Percentiles rank a stretch among this genome's conserved stretches.
These are phyloP conservation scores for Theonella swinhoei DNA, from an alignment of 37 sponge, comb jelly and placozoan species.

Conservation along the genomic window DNA sequence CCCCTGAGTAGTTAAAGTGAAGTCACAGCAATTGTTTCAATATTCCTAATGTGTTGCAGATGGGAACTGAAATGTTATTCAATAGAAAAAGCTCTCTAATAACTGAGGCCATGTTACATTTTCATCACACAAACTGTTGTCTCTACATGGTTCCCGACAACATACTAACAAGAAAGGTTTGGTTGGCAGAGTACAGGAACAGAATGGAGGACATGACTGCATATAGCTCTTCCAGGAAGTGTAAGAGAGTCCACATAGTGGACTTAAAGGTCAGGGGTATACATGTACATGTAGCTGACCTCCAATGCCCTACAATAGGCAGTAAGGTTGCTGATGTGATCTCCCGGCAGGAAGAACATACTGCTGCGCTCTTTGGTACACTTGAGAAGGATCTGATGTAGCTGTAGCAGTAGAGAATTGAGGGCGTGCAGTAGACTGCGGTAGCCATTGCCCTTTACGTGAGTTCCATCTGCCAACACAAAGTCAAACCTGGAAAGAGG, in stretches of 20 bases:
- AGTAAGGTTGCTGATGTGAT: conserved; percentile 24
- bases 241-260: background rate
- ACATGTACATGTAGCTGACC: conserved; percentile 10
- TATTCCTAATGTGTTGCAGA: too few relatives aligned
- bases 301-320: conserved; percentile 54
- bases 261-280: too few relatives aligned
- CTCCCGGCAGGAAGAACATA: conserved; percentile 11
- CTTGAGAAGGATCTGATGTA: conserved; percentile 35
- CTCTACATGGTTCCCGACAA: too few relatives aligned
- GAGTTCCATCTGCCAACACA: conserved; percentile 54
- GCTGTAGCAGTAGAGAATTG: conserved; percentile 16
- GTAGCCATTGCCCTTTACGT: conserved; percentile 85
- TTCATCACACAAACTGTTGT: too few relatives aligned
- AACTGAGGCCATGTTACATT: too few relatives aligned
- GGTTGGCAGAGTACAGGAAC: too few relatives aligned
- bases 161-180: too few relatives aligned
- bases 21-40: too few relatives aligned
- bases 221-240: too few relatives aligned
- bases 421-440: conserved; percentile 62
- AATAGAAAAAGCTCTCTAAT: too few relatives aligned
- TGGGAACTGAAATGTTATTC: too few relatives aligned
- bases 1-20: conserved; percentile 20
- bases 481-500: conserved; percentile 66
- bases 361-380: conserved; percentile 39
- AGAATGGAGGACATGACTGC: too few relatives aligned